Base-by-base conservation (phyloP, 2,797 vertebrate genomes). In the Poecilia velifera region DNA sequence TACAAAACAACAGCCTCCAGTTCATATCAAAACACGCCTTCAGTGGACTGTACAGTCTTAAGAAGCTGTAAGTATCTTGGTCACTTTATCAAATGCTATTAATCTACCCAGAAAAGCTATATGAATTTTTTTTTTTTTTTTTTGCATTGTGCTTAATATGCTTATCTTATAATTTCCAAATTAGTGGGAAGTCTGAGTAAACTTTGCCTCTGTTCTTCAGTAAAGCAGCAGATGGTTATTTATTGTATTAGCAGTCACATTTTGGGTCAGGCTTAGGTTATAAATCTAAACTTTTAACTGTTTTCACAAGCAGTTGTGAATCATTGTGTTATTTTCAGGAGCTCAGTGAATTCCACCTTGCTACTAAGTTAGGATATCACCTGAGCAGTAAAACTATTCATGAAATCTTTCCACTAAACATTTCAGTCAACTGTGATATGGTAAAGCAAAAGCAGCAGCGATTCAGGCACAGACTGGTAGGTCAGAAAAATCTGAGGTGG, bases 1-100 rank as follows among this genome's bases (percentile, higher is more conserved):
- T 97, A 28, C 96, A 97, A 76, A 91, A 96, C 86, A 97, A 96
- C 86, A 95, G 91, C 77, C 95, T 97, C 68, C 91, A 90, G 84
- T 79, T 85, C 39, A 88, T 97, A 75, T 97, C 95, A 77, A 93
- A 86, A 73, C 92, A 91, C 53, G 95, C 96, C 59, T 97, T 97
- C 91, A 94, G 89, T n/a, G 94, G 96, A 77, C 90, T 97, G 80
- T 82, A 90, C 83, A 94, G 82, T 72, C 91, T 97, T 47, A 93
- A 94, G 87, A 96, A 90, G 89, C 59, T 97, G 96, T 97, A 86
- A 97, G 96, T 96, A 86, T 39, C 1, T 59, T 43, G 9, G 20
- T 62, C 28, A 14, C 25, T 18, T 80, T 20, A 73, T 66, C 4
- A n/a, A 20, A 68, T 8, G 57, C 0, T n/a, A 1, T 6, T 80